Evolutionary conservation across 2,113 vertebrate genomes (phyloP), one percentile per base, ranked within the genome.

Genomic region (Turdus rufiventris): DNA sequence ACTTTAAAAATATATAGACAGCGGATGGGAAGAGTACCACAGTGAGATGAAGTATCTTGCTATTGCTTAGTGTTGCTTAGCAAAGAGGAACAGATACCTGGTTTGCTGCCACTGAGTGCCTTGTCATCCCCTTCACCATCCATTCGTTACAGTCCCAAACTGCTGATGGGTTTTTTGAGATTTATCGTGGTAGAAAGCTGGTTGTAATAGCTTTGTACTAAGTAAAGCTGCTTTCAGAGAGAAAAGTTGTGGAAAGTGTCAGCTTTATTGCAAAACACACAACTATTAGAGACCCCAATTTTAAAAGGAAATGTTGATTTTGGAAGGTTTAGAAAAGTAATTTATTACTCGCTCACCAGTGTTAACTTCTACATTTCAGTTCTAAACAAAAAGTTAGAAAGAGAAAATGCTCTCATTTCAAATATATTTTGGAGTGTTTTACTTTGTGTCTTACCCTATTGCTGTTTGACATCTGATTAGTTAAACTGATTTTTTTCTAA

Each of bases 41-140:
- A 31, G 60, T 38, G 56, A 85, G 29, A 33, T 48, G 63, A 51
- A 74, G 12, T 40, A 6, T 62, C 38, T 67, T 0, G 6, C 38
- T 63, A 29, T 61, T 63, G 8, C 48, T 71, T 29, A 43, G 40
- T 26, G 2, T 72, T 40, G 40, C 40, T 40, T 42, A 45, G 57
- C 7, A 21, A 40, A 54, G 36, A 71, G 28, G 33, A 74, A 6
- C 25, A 24, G 42, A 9, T 47, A 20, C 29, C 25, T 71, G 58
- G 33, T 51, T 67, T 86, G n/a, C 78, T 88, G 71, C 50, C 50
- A 68, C 23, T 2, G 0, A 1, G 7, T 28, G 51, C 8, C 0
- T 16, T 86, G 72, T 36, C 8, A 8, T 23, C 48, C 19, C 8
- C 25, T 18, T 62, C 80, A 68, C 50, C 9, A 4, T 57, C 53